Percentiles rank a stretch among this genome's conserved stretches.
Evolutionary conservation across 2,113 vertebrate species (phyloP).

Genomic region (Cottus gobio): DNA sequence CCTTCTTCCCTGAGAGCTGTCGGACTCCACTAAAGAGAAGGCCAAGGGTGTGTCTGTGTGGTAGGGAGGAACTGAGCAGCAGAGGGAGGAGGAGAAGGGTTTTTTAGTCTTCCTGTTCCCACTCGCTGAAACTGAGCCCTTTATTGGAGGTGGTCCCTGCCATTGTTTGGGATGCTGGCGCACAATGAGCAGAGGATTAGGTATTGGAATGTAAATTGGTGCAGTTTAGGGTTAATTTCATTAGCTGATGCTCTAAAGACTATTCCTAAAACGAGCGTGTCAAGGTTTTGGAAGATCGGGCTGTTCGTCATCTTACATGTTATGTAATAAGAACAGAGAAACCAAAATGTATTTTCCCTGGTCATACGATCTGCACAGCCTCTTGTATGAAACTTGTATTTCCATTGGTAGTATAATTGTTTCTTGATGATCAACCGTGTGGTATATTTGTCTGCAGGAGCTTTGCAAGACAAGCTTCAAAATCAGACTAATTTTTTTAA

Average conservation of each 20-base stretch:
- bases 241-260: conserved; percentile 25
- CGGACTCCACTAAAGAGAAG: conserved; percentile 51
- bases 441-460: background rate
- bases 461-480: background rate
- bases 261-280: background rate
- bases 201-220: conserved; percentile 49
- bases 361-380: background rate
- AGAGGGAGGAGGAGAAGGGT: conserved; percentile 57
- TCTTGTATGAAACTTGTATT: background rate
- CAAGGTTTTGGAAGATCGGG: background rate
- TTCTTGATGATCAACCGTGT: background rate
- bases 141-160: conserved; percentile 46
- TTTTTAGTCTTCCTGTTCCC: conserved; percentile 65
- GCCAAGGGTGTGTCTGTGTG: conserved; percentile 20
- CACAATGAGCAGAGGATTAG: conserved; percentile 42
- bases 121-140: conserved; percentile 64
- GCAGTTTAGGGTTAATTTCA: conserved; percentile 26
- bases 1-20: conserved; percentile 60
- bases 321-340: background rate
- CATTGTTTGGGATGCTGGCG: conserved; percentile 48
- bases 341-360: background rate
- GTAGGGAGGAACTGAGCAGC: conserved; percentile 48
- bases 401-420: background rate
- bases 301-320: background rate
- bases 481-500: background rate